A percentile compares a stretch with the other conserved stretches of the same genome.
phyloP scores from a whole-genome alignment of 2,113 vertebrate species.

The Tenrec ecaudatus region DNA sequence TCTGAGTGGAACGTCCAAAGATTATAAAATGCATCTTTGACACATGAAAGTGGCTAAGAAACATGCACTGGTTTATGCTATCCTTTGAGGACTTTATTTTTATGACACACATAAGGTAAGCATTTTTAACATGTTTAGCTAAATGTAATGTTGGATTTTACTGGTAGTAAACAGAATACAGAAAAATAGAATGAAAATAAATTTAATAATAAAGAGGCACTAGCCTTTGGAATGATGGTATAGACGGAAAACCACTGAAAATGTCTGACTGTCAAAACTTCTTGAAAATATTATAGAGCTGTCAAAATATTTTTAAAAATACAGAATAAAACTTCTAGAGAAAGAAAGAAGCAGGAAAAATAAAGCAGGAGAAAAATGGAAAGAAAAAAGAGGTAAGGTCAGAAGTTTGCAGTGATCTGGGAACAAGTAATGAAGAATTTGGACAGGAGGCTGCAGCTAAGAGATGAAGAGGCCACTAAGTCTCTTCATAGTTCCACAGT shows the following conservation, averaged over 20 bases:
- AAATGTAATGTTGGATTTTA: not conserved
- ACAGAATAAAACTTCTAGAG: not conserved
- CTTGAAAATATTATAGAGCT: not conserved
- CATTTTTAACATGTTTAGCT: not conserved
- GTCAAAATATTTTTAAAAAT: not conserved
- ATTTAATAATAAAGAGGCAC: not conserved
- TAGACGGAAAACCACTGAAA: not conserved
- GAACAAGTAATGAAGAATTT: not conserved
- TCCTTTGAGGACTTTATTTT: constrained; percentile 2
- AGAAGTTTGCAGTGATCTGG: not conserved
- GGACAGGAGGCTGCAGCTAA: not conserved
- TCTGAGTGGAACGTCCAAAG: not conserved
- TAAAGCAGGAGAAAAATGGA: not conserved
- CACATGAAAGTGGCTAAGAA: not conserved
- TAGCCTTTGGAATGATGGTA: not conserved
- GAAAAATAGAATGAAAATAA: constrained; percentile 8
- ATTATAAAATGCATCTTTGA: not conserved
- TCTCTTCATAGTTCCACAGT: not conserved
- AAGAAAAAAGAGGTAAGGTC: not conserved
- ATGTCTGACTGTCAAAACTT: not conserved
- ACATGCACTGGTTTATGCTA: not conserved
- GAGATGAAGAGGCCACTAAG: not conserved
- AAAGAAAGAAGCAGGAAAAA: not conserved
- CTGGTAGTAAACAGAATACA: not conserved
- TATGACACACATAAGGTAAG: not conserved